Base-by-base conservation (phyloP, 2,888 invertebrate genomes). In the Ecliptopera silaceata region DNA sequence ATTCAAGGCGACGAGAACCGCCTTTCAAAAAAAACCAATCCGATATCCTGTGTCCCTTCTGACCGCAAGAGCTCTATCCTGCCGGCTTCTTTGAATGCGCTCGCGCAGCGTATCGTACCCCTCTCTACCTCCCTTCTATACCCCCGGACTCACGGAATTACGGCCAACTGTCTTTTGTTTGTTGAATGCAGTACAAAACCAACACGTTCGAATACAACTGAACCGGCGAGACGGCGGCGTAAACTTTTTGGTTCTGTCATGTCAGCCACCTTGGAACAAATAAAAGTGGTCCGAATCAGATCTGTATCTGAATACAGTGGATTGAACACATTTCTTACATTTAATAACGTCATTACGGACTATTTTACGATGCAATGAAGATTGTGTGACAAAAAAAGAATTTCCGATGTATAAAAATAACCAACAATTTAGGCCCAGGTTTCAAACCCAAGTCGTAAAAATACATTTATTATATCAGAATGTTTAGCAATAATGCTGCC, bases 81-180 rank as follows among this genome's bases (percentile, higher is more conserved):
- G 85, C 85, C n/a, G 88, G 87, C 84, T 77, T 80, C 84, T 88
- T 89, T 89, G 86, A 88, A 68, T 83, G 80, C 76, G 79, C 66
- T 66, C 75, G 80, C 72, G 77, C 76, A 82, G 79, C 84, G 86
- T 85, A 77, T 82, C 86, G 72, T 66, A 64, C 61, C 67, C 61
- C 64, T 62, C 64, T n/a, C 50, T 63, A 45, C 44, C 48, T 13
- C 65, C 64, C 52, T 59, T 58, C 42, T 53, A 44, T 60, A 61
- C 68, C 71, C 70, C 72, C 70, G 65, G 53, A 42, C 67, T 70
- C 74, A 68, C 71, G 70, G 72, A 70, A 73, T 78, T 76, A 71
- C 71, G 75, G 68, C 79, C 79, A 69, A 78, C 82, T 79, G 74
- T 71, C 84, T 85, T 88, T 89, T 89, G 87, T 90, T 88, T 86